Conservation (phyloP, 2,888 invertebrate genomes). For the Eretmocerus hayati region DNA sequence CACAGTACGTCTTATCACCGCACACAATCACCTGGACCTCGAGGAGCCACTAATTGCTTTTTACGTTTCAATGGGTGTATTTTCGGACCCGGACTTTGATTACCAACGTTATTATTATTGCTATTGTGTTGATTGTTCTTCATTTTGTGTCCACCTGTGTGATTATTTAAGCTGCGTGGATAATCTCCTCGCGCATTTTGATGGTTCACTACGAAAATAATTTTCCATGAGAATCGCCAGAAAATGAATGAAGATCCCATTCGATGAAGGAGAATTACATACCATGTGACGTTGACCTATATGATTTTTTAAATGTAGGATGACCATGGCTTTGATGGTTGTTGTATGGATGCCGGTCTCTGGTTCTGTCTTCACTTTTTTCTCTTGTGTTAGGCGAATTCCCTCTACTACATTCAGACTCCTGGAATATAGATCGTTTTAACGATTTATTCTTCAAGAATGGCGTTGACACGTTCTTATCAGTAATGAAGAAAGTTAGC, state of each 20-base stretch:
- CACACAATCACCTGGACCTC: conserved; percentile 40
- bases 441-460: neutral
- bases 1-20: conserved; percentile 41
- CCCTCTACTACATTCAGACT: conserved; percentile 45
- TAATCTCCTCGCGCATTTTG: conserved; percentile 38
- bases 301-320: conserved; percentile 39
- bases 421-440: conserved; percentile 26
- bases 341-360: conserved; percentile 37
- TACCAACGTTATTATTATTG: conserved; percentile 35
- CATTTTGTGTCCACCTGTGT: conserved; percentile 33
- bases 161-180: conserved; percentile 38
- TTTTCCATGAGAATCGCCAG: neutral
- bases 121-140: conserved; percentile 32
- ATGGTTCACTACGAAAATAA: conserved; percentile 29
- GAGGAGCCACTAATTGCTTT: conserved; percentile 38
- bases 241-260: neutral
- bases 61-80: conserved; percentile 40
- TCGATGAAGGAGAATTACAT: conserved; percentile 20
- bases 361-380: conserved; percentile 38
- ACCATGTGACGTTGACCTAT: conserved; percentile 40
- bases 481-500: neutral
- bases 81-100: conserved; percentile 38
- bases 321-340: conserved; percentile 37
- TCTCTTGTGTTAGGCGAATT: conserved; percentile 44
- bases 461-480: neutral